A percentile compares a stretch with the other conserved stretches of the same genome.
phyloP scores from a whole-genome alignment of 2,888 invertebrate species.

The Pheosia gnoma region DNA sequence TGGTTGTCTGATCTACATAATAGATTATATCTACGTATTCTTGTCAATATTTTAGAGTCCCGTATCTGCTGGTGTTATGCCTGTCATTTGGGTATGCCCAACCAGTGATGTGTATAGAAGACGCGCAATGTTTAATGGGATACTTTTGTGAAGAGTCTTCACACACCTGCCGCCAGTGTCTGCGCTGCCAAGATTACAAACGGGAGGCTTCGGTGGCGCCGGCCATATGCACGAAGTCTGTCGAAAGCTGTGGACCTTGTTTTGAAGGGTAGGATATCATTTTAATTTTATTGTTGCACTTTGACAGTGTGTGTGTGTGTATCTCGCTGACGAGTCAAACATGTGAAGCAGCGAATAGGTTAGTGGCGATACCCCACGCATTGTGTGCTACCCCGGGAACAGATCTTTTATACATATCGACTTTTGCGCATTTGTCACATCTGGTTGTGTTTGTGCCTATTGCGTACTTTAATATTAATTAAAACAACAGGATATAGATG shows the following conservation, averaged over 20 bases:
- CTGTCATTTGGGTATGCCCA: slow-evolving; percentile 12
- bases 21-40: background rate
- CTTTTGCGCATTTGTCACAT: too few species aligned
- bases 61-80: background rate
- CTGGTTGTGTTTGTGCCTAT: too few species aligned
- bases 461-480: too few species aligned
- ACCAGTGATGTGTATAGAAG: slow-evolving; percentile 43
- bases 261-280: slow-evolving; percentile 23
- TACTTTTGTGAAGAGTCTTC: slow-evolving; percentile 52
- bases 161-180: slow-evolving; percentile 53
- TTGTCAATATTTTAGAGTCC: background rate
- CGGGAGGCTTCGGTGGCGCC: slow-evolving; percentile 31
- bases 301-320: too few species aligned
- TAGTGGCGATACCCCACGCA: too few species aligned
- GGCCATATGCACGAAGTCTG: slow-evolving; percentile 18
- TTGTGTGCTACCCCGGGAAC: too few species aligned
- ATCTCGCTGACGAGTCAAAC: too few species aligned
- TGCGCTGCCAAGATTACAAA: slow-evolving; percentile 56
- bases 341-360: too few species aligned
- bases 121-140: slow-evolving; percentile 50
- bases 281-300: background rate
- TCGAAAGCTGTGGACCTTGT: slow-evolving; percentile 27
- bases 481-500: too few species aligned
- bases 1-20: too few species aligned
- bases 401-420: too few species aligned